Conservation (phyloP, 2,113 vertebrate species). For the Opisthocomus hoazin region DNA sequence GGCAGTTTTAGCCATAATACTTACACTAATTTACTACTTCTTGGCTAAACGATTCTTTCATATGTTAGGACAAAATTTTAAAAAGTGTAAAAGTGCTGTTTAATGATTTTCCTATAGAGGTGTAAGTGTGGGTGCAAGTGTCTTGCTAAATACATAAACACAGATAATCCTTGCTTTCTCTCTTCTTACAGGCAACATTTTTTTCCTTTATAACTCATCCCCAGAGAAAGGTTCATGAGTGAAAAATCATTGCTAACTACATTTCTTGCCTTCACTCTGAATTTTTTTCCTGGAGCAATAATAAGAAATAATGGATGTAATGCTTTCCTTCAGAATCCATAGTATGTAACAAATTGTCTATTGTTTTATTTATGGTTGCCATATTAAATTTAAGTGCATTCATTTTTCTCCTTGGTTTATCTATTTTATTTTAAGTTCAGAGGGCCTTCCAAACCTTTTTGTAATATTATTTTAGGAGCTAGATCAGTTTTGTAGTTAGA, state of each 20-base stretch:
- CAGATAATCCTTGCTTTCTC: constrained; percentile 10
- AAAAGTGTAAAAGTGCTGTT: background rate
- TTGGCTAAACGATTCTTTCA: background rate
- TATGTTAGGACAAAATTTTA: background rate
- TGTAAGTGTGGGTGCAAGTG: background rate
- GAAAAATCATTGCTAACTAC: constrained; percentile 66
- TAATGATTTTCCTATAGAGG: background rate
- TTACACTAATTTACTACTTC: background rate
- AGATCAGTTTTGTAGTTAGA: background rate
- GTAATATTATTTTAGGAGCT: background rate
- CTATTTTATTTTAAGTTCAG: constrained; percentile 8
- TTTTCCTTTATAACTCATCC: constrained; percentile 46
- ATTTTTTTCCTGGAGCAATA: constrained; percentile 56
- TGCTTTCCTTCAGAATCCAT: background rate
- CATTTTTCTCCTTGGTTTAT: constrained; percentile 28
- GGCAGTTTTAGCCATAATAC: background rate
- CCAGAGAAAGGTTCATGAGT: constrained; percentile 42
- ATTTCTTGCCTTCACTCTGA: constrained; percentile 33
- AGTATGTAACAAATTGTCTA: constrained; percentile 7
- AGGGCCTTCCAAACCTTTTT: background rate
- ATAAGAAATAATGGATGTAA: constrained; percentile 51
- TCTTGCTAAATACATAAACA: background rate
- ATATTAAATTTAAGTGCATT: constrained; percentile 45
- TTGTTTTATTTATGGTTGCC: constrained; percentile 48
- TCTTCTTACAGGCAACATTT: background rate